Evolutionary conservation across 2,888 invertebrate species (phyloP), one percentile per base, ranked within the genome.

Genomic region (Meghimatium bilineatum): DNA sequence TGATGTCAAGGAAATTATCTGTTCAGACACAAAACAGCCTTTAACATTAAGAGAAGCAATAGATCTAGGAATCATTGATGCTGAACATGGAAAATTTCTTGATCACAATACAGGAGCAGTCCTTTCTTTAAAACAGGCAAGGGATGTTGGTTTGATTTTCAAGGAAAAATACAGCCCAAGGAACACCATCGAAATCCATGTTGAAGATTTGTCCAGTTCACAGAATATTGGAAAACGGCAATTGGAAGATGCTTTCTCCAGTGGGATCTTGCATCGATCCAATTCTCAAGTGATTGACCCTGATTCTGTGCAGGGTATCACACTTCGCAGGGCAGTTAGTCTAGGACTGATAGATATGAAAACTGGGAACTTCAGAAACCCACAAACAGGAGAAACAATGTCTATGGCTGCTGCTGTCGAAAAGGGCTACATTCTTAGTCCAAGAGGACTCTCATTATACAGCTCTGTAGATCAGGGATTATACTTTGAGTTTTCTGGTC

Each of bases 21-120:
- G 83, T 49, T 87, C 88, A 17, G 75, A 80, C 69, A 86, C 84
- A 67, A 86, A 85, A 60, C 86, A 95, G 67, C 97, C 97, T 94
- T 94, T 99, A 76, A 97, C 97, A 2, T 95, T 99, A 86, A 95
- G 95, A 89, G 96, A 97, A 93, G 98, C 99, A 56, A 94, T 99
- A 74, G 87, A 88, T 26, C 86, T 88, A 81, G 92, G 92, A n/a
- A 86, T 92, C 69, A 87, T 92, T 72, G 90, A 92, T 86, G 85
- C 87, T 75, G 87, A 88, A 56, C 88, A 87, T 77, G 88, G 96
- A 0, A 94, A 90, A 12, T 88, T 91, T 84, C 96, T 95, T 5
- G 95, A 96, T 93, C 95, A 95, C 2, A 96, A 87, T 32, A 89
- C 91, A 74, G 90, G 90, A 5, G 87, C 88, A 74, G 95, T 95